Evolutionary conservation across 37 sponge, comb jelly and placozoan genomes (phyloP).

Genomic region (Bolinopsis microptera): DNA sequence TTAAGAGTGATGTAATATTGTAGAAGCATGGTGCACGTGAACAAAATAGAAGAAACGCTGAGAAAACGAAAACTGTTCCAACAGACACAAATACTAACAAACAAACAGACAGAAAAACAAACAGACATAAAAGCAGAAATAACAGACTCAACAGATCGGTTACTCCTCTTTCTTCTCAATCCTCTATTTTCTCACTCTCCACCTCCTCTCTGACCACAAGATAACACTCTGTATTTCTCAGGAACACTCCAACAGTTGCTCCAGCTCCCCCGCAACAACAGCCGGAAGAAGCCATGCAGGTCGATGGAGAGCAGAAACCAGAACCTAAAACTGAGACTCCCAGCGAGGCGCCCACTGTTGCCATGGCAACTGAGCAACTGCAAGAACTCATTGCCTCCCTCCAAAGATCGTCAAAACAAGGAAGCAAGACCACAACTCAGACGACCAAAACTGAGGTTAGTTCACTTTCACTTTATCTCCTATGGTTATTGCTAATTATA

Average conservation of each 20-base stretch:
- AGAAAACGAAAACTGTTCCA: background rate
- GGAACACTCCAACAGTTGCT: too few species aligned
- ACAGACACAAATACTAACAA: background rate
- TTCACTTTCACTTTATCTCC: background rate
- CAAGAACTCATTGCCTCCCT: conserved; percentile 60
- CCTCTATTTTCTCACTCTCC: too few species aligned
- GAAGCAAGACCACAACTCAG: background rate
- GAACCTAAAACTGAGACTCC: background rate
- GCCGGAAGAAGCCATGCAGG: conserved; percentile 13
- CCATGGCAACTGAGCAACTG: conserved; percentile 61
- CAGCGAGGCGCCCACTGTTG: conserved; percentile 22
- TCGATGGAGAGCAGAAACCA: background rate
- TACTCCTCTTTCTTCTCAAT: too few species aligned
- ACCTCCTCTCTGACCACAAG: too few species aligned
- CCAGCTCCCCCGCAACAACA: background rate
- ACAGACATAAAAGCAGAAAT: background rate
- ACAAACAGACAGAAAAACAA: background rate
- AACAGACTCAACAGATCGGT: too few species aligned
- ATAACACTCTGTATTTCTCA: too few species aligned
- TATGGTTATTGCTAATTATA: too few species aligned
- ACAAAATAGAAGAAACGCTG: background rate
- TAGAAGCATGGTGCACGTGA: conserved; percentile 30
- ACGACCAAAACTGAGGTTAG: background rate
- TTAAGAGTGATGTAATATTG: background rate
- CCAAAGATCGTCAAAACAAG: conserved; percentile 12